phyloP scores from a whole-genome alignment of 2,113 vertebrate genomes.

The Delphinus delphis region DNA sequence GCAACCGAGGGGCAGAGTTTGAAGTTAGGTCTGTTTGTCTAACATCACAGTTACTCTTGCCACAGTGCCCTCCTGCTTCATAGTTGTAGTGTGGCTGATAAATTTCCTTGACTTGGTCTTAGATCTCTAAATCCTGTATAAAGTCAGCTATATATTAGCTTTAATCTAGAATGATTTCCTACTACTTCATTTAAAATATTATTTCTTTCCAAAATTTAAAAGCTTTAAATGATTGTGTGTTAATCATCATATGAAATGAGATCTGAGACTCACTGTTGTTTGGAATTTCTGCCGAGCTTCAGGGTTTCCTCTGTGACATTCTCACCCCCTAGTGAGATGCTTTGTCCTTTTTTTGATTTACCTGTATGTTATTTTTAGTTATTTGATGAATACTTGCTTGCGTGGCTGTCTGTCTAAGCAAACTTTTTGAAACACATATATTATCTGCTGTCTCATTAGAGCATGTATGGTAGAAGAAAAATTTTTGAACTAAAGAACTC shows the following conservation, averaged over 20 bases:
- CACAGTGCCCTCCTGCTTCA: neutral
- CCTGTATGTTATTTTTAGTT: conserved; percentile 47
- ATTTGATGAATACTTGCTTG: conserved; percentile 32
- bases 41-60: neutral
- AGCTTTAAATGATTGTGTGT: neutral
- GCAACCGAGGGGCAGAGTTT: neutral
- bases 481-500: conserved; percentile 13
- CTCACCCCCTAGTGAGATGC: neutral
- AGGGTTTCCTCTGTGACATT: neutral
- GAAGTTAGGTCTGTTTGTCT: neutral
- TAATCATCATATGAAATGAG: neutral
- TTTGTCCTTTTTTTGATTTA: conserved; percentile 52
- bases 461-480: neutral
- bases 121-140: neutral
- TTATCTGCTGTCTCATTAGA: conserved; percentile 55
- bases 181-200: neutral
- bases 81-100: neutral
- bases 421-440: conserved; percentile 7
- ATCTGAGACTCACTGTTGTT: neutral
- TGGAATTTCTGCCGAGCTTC: neutral
- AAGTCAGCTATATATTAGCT: neutral
- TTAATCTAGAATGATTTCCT: neutral
- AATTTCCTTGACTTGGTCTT: neutral
- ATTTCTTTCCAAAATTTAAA: neutral
- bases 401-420: conserved; percentile 24